A percentile compares a stretch with the other conserved stretches of the same genome.
These are phyloP conservation scores for Dorcus parallelipipedus DNA, from an alignment of 2,888 invertebrate species.

Conservation along the genomic window DNA sequence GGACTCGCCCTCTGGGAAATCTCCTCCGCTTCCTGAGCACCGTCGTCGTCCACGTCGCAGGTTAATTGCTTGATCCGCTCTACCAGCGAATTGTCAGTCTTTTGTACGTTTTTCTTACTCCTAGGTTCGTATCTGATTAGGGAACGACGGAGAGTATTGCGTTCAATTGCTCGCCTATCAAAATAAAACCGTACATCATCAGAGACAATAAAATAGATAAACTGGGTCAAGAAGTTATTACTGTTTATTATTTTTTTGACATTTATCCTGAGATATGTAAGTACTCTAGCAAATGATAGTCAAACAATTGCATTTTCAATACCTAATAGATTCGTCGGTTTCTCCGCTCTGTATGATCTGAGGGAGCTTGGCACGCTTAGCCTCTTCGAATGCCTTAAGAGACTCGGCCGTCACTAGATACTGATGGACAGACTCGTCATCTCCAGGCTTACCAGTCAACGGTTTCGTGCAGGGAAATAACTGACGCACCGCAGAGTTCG, in stretches of 20 bases:
- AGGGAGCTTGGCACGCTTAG: conserved; percentile 55
- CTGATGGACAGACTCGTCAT: conserved; percentile 42
- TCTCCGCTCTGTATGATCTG: conserved; percentile 51
- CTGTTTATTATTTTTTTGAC: no score
- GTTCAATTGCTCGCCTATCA: conserved; percentile 64
- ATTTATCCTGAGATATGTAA: no score
- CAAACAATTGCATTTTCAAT: neutral
- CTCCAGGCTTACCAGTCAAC: conserved; percentile 42
- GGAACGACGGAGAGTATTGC: conserved; percentile 77
- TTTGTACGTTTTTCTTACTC: conserved; percentile 50
- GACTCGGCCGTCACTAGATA: conserved; percentile 72
- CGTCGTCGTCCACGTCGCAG: conserved; percentile 76
- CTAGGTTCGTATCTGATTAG: conserved; percentile 63
- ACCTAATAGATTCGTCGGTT: conserved; percentile 65
- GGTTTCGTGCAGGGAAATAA: conserved; percentile 74
- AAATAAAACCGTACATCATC: neutral
- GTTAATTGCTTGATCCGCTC: conserved; percentile 84
- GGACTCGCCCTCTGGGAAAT: conserved; percentile 59
- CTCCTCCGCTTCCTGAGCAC: conserved; percentile 43
- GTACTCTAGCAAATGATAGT: no score
- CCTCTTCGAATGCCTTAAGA: conserved; percentile 66
- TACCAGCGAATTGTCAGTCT: conserved; percentile 74
- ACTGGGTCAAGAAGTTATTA: no score
- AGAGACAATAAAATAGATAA: no score
- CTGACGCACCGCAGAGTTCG: conserved; percentile 82